A percentile compares a stretch with the other conserved stretches of the same genome.
phyloP scores from a whole-genome alignment of 2,888 invertebrate genomes.

The Chymomyza caudatula region DNA sequence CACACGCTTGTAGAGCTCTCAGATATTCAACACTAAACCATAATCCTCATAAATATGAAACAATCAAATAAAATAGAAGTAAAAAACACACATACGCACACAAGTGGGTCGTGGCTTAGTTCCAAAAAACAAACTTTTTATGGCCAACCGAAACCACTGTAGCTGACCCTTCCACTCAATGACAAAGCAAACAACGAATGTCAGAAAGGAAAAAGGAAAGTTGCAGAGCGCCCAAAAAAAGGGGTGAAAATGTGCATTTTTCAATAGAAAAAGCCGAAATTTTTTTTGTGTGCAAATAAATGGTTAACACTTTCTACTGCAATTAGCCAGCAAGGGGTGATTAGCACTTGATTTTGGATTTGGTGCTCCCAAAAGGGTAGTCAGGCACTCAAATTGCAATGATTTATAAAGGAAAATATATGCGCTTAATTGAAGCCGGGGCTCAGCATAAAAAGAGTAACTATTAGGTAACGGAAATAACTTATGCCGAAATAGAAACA shows the following conservation, averaged over 20 bases:
- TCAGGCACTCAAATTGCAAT: conserved; percentile 20
- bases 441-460: neutral
- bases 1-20: conserved; percentile 36
- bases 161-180: conserved; percentile 19
- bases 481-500: neutral
- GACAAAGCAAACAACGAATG: conserved; percentile 22
- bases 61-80: conserved; percentile 63
- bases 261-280: conserved; percentile 34
- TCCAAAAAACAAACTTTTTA: conserved; percentile 39
- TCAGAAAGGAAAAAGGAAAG: conserved; percentile 40
- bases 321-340: conserved; percentile 42
- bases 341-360: conserved; percentile 10
- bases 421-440: conserved; percentile 9
- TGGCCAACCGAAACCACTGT: neutral
- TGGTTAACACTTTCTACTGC: conserved; percentile 51
- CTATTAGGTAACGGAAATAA: neutral
- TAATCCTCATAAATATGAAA: conserved; percentile 71
- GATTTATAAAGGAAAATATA: conserved; percentile 35
- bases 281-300: conserved; percentile 44
- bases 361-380: conserved; percentile 10
- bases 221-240: conserved; percentile 35
- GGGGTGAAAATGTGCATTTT: conserved; percentile 51
- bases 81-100: conserved; percentile 22
- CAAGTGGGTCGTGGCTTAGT: conserved; percentile 26
- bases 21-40: conserved; percentile 45